These are phyloP conservation scores for Adineta ricciae DNA, from an alignment of 2,888 invertebrate genomes.

Conservation along the genomic window DNA sequence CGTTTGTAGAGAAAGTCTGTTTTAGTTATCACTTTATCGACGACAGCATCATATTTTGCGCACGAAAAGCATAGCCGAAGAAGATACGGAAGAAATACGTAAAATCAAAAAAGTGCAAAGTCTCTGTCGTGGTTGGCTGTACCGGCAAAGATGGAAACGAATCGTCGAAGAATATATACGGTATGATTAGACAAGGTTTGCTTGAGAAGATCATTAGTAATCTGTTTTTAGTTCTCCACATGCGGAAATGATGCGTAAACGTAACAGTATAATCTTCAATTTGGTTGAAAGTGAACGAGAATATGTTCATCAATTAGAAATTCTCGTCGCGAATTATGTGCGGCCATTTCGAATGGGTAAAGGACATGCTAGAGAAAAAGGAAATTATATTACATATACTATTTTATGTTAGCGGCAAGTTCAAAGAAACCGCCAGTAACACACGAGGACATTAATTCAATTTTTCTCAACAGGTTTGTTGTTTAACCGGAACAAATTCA, in stretches of 20 bases:
- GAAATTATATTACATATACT: no score
- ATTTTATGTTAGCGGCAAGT: constrained; percentile 87
- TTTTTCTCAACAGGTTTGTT: constrained; percentile 67
- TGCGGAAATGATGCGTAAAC: constrained; percentile 80
- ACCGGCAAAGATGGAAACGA: constrained; percentile 80
- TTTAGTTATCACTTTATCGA: constrained; percentile 22
- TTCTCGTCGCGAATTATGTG: constrained; percentile 71
- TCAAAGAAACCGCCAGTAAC: constrained; percentile 81
- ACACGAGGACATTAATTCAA: constrained; percentile 84
- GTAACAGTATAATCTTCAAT: constrained; percentile 63
- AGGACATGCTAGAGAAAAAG: neutral
- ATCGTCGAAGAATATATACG: constrained; percentile 76
- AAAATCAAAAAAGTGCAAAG: constrained; percentile 76
- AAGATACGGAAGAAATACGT: constrained; percentile 64
- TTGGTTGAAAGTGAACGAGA: constrained; percentile 89
- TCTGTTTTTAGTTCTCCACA: constrained; percentile 69
- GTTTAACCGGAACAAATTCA: neutral
- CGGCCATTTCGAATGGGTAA: constrained; percentile 54
- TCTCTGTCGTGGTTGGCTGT: constrained; percentile 84
- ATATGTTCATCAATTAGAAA: constrained; percentile 78
- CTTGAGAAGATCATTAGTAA: neutral
- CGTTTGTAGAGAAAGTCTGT: neutral
- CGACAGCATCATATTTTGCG: constrained; percentile 27
- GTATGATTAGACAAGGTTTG: neutral
- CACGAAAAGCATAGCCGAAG: constrained; percentile 35